phyloP scores from a whole-genome alignment of 2,113 vertebrate genomes.

The Dipodomys merriami region DNA sequence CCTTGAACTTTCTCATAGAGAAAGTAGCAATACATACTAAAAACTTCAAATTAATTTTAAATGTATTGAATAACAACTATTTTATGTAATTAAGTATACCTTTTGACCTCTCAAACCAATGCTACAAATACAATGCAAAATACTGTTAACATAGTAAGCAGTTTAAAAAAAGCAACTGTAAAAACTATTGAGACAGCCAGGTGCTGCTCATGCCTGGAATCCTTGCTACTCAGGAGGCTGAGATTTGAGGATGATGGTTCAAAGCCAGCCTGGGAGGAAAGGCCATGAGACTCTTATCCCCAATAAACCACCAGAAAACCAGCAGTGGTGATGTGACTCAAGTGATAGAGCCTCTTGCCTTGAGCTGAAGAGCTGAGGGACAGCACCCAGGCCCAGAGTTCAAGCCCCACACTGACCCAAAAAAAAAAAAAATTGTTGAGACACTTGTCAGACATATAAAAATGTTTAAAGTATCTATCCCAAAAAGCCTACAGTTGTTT shows the following conservation, averaged over 20 bases:
- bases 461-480: slow-evolving; percentile 20
- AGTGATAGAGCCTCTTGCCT: no score
- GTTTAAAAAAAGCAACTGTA: background rate
- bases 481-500: slow-evolving; percentile 24
- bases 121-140: slow-evolving; percentile 1
- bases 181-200: no score
- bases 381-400: no score
- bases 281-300: no score
- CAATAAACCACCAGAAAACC: no score
- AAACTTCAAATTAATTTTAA: slow-evolving; percentile 50
- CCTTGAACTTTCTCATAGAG: background rate
- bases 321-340: no score
- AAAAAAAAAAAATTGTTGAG: slow-evolving; percentile 18
- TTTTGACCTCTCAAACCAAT: slow-evolving; percentile 29
- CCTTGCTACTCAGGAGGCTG: no score
- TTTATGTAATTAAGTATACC: slow-evolving; percentile 20
- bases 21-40: slow-evolving; percentile 37
- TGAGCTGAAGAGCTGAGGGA: no score
- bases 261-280: no score
- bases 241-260: no score
- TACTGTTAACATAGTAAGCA: background rate
- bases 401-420: no score
- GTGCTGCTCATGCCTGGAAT: no score
- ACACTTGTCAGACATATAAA: slow-evolving; percentile 25
- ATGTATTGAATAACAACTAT: slow-evolving; percentile 33